Evolutionary conservation across 2,113 vertebrate species (phyloP), one percentile per base, ranked within the genome.

Genomic region (Clupea harengus): DNA sequence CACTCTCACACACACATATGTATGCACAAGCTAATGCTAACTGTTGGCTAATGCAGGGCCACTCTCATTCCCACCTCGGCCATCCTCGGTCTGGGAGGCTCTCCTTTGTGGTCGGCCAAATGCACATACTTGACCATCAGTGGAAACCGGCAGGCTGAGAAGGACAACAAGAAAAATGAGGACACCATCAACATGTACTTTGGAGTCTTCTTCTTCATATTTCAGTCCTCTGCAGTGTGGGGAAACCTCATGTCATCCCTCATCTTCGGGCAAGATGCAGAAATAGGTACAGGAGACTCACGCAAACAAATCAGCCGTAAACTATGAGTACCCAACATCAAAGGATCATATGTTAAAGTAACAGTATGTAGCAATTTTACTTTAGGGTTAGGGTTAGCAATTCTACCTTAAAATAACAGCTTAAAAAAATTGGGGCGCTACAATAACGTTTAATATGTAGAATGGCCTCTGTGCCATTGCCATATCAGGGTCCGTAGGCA

Each of bases 211-310:
- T 99, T 99, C 60, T 96, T 99, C 89, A 93, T 99, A 84, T 98
- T 97, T 83, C 98, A 99, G 93, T 98, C 97, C 0, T 96, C 98
- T 0, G 96, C 96, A 0, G 95, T 98, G 72, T 98, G 97, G 96
- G 98, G 98, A 83, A 99, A 99, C 93, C 95, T 99, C 87, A 97
- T 99, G 90, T 99, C 98, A 0, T 98, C 98, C 0, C 94, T 99
- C 88, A 96, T 99, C 88, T 95, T 99, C 1, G 93, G 95, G 49
- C 96, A 97, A 89, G 93, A 91, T 52, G 81, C 93, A 45, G 90
- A 7, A 2, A 92, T 93, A 92, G 95, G 98, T 99, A 96, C 86
- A 83, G 86, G 60, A 28, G 32, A 81, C 44, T 0, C 22, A 49
- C 22, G 50, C 60, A 20, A 18, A 1, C 11, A 17, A 82, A 46